These are phyloP conservation scores for Micrasema longulum DNA, from an alignment of 1,140 invertebrate genomes.

Conservation along the genomic window DNA sequence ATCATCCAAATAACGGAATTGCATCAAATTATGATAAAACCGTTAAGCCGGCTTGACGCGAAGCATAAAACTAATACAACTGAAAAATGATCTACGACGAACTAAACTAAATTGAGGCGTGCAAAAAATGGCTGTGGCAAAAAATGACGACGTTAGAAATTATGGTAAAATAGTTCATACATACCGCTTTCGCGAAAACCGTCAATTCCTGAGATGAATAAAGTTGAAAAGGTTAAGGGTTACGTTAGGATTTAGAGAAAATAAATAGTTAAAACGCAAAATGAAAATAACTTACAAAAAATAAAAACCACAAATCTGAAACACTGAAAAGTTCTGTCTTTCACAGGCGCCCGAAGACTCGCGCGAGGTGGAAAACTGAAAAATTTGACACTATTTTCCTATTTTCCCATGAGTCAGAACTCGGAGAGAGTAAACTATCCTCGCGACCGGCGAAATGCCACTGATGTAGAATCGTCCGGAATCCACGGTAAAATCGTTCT, in stretches of 20 bases:
- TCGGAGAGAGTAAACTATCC: neutral
- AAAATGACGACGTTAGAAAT: conserved; percentile 15
- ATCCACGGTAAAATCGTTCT: conserved; percentile 43
- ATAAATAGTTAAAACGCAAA: conserved; percentile 32
- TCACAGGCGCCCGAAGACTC: conserved; percentile 30
- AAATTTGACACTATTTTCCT: neutral
- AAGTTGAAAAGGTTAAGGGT: neutral
- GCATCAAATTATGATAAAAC: conserved; percentile 3
- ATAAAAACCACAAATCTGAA: neutral
- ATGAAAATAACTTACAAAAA: conserved; percentile 39
- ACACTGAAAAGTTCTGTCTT: conserved; percentile 34
- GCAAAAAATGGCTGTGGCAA: conserved; percentile 31
- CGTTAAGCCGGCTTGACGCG: neutral
- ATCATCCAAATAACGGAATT: neutral
- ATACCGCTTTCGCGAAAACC: conserved; percentile 54
- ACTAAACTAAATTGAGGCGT: conserved; percentile 27
- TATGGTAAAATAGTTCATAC: conserved; percentile 16
- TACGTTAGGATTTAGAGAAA: conserved; percentile 18
- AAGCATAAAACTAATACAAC: conserved; percentile 4
- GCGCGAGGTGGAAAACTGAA: neutral
- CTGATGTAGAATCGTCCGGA: conserved; percentile 39
- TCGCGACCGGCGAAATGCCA: conserved; percentile 37
- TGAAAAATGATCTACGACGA: neutral
- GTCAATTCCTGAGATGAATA: conserved; percentile 45
- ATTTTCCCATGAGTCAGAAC: neutral